Base-by-base conservation (phyloP, 92 coral and sea anemone genomes). In the Umimayanthus chanpuru region DNA sequence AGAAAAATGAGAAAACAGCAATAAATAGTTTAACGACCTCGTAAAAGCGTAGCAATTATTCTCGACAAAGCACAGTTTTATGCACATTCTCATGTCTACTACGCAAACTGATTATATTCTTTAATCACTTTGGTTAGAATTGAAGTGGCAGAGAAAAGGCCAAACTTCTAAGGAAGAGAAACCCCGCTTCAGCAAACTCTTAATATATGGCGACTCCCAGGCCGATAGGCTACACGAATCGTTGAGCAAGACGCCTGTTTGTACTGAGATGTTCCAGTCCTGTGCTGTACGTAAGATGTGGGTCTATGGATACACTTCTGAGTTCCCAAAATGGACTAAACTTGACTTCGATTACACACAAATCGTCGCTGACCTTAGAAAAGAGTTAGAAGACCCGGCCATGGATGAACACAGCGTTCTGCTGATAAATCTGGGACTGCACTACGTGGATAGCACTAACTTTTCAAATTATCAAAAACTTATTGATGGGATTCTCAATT, bases 181-280 rank as follows among this genome's bases (percentile, higher is more conserved):
- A 12, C 85, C 85, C 28, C 55, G 18, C 16, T 81, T 81, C 61
- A 85, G 92, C 65, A 95, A 95, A 2, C 81, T 97, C 9, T 80
- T 95, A 84, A 81, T 97, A 30, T 97, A 95, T 78, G 99, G 99
- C 6, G 99, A 97, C 70, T 97, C 99, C 2, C 99, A 97, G 73
- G 99, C 97, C 16, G 94, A 93, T 47, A 75, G 99, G 77, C 87
- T 95, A 71, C 67, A 92, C 82, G 55, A 68, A 39, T 91, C 95
- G 43, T 65, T 97, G 55, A 25, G 64, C 40, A 78, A 90, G 29
- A 90, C 96, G 32, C 81, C 93, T 10, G 92, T 97, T 8, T 97
- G 99, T 55, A 91, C 44, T 43, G 78, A 90, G 44, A 81, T 97
- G 30, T 97, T 97, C 79, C 85, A 89, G 81, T 92, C 96, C 5